phyloP scores from a whole-genome alignment of 2,113 vertebrate species.

The Tychaedon coryphoeus region DNA sequence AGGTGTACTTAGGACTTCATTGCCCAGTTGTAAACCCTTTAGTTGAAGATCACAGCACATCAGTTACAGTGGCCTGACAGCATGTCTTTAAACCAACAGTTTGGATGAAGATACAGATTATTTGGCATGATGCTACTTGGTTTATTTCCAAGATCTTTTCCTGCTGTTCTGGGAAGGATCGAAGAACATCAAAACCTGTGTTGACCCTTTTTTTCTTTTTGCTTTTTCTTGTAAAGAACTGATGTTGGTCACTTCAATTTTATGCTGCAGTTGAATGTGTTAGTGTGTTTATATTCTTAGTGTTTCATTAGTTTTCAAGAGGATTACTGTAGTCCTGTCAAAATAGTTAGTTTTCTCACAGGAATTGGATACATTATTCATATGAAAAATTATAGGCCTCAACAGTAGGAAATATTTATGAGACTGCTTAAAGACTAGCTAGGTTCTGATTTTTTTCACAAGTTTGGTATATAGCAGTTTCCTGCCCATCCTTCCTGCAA shows the following conservation, averaged over 20 bases:
- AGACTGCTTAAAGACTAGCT: not conserved
- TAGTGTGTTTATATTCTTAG: slow-evolving; percentile 1
- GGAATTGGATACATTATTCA: slow-evolving; percentile 27
- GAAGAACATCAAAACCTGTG: not conserved
- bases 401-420: slow-evolving; percentile 24
- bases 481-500: not conserved
- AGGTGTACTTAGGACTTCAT: not conserved
- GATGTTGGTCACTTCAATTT: not conserved
- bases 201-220: not conserved
- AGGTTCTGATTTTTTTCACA: not conserved
- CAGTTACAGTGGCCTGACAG: not conserved
- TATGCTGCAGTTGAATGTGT: not conserved
- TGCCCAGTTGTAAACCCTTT: not conserved
- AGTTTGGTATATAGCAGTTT: not conserved
- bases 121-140: not conserved
- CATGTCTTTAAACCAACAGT: not conserved
- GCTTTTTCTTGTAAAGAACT: not conserved
- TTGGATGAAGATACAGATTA: not conserved
- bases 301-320: slow-evolving; percentile 28
- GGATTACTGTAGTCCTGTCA: not conserved
- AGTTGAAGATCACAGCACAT: not conserved
- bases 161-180: not conserved
- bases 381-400: slow-evolving; percentile 21
- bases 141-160: not conserved
- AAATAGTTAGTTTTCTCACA: slow-evolving; percentile 2